Evolutionary conservation across 2,888 invertebrate genomes (phyloP).

Genomic region (Micropterix aruncella): DNA sequence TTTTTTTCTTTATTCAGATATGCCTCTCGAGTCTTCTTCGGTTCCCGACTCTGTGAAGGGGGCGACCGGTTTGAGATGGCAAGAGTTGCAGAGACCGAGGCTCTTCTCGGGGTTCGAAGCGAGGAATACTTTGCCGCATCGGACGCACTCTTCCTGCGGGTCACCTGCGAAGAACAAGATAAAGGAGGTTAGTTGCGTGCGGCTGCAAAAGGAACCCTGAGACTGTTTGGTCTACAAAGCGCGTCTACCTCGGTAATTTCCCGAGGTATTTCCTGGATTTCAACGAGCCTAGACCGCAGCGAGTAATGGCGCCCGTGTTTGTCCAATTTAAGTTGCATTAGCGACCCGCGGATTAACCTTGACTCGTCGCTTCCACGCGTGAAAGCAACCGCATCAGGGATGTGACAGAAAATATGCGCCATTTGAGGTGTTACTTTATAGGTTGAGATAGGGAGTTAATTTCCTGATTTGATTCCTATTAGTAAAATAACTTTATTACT

Average conservation of each 20-base stretch:
- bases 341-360: background rate
- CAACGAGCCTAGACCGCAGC: background rate
- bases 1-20: slow-evolving; percentile 9
- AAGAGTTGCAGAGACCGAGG: slow-evolving; percentile 23
- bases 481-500: too few species aligned
- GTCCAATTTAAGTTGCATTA: background rate
- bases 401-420: too few species aligned
- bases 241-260: background rate
- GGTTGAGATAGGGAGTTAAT: too few species aligned
- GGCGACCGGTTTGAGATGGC: slow-evolving; percentile 13
- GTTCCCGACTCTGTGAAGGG: slow-evolving; percentile 17
- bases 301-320: background rate
- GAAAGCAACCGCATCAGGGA: too few species aligned
- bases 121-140: slow-evolving; percentile 40
- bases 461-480: too few species aligned
- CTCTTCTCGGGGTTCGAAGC: slow-evolving; percentile 19
- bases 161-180: slow-evolving; percentile 26
- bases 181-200: background rate
- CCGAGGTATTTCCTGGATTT: background rate
- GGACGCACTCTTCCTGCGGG: slow-evolving; percentile 42
- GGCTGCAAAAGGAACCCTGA: slow-evolving; percentile 5
- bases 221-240: slow-evolving; percentile 1
- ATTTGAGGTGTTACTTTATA: too few species aligned
- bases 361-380: too few species aligned
- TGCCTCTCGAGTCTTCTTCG: slow-evolving; percentile 20